phyloP scores from a whole-genome alignment of 53 echinoderm and acorn worm genomes.

The Astropecten irregularis region DNA sequence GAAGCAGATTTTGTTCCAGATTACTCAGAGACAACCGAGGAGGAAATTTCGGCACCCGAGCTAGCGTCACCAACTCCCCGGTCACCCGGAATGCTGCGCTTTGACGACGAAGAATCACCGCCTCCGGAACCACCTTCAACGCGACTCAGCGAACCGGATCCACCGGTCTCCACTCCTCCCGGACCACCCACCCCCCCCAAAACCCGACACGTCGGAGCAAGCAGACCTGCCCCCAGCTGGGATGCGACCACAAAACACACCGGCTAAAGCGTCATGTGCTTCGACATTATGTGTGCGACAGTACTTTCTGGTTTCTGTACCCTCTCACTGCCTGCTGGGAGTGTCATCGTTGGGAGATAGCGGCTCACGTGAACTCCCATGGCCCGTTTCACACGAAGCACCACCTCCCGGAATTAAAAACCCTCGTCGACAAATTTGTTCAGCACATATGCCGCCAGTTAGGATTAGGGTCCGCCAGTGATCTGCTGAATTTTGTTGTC shows the following conservation, averaged over 20 bases:
- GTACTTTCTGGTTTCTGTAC: neutral
- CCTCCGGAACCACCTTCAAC: neutral
- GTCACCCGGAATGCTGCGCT: neutral
- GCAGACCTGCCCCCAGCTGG: neutral
- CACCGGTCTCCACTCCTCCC: no score
- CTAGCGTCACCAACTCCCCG: no score
- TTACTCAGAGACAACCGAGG: neutral
- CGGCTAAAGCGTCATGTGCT: neutral
- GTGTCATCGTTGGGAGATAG: neutral
- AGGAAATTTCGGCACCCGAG: no score
- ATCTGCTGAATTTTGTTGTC: neutral
- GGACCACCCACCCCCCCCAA: no score
- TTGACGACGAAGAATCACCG: neutral
- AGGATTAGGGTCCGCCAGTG: neutral
- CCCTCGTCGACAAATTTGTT: neutral
- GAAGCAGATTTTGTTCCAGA: constrained; percentile 2
- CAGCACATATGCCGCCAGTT: neutral
- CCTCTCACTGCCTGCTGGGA: neutral
- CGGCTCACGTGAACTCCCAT: neutral
- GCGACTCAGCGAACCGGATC: no score
- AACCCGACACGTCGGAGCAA: no score
- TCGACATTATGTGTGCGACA: neutral
- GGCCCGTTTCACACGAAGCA: neutral
- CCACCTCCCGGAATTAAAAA: neutral
- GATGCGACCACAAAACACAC: neutral